These are phyloP conservation scores for Poeciliopsis gracilis DNA, from an alignment of 2,797 vertebrate species.

Conservation along the genomic window DNA sequence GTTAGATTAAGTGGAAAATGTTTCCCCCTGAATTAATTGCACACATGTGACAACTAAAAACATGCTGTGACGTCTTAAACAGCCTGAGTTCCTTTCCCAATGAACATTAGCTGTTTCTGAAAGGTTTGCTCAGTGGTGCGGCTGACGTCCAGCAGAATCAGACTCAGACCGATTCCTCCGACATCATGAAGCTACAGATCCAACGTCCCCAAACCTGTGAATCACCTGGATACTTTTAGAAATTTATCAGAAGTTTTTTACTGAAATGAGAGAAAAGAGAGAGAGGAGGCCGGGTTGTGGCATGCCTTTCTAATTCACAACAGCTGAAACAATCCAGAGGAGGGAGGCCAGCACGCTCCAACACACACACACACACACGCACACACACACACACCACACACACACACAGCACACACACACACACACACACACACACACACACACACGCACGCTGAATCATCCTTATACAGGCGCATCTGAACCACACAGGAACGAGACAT, in stretches of 20 bases:
- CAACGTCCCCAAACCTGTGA: not conserved
- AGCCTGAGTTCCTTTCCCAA: not conserved
- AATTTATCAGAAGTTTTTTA: slow-evolving; percentile 9
- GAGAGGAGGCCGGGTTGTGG: slow-evolving; percentile 52
- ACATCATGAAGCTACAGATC: not conserved
- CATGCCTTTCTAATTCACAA: slow-evolving; percentile 80
- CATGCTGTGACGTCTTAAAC: not conserved
- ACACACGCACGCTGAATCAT: slow-evolving; percentile 19
- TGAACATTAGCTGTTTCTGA: not conserved
- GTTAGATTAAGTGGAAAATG: not conserved
- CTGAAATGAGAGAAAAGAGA: slow-evolving; percentile 30
- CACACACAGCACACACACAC: not conserved
- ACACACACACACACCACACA: not conserved
- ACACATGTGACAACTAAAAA: not conserved
- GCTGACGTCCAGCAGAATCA: not conserved
- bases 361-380: slow-evolving; percentile 1
- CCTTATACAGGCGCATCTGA: slow-evolving; percentile 22
- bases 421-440: not conserved
- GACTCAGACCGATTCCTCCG: not conserved
- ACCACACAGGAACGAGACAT: slow-evolving; percentile 20
- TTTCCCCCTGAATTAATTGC: not conserved
- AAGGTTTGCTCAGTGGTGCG: no score
- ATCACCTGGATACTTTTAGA: not conserved
- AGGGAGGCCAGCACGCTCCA: slow-evolving; percentile 44
- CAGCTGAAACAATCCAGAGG: slow-evolving; percentile 82